These are phyloP conservation scores for Notodromas monacha DNA, from an alignment of 2,888 invertebrate species.

Conservation along the genomic window DNA sequence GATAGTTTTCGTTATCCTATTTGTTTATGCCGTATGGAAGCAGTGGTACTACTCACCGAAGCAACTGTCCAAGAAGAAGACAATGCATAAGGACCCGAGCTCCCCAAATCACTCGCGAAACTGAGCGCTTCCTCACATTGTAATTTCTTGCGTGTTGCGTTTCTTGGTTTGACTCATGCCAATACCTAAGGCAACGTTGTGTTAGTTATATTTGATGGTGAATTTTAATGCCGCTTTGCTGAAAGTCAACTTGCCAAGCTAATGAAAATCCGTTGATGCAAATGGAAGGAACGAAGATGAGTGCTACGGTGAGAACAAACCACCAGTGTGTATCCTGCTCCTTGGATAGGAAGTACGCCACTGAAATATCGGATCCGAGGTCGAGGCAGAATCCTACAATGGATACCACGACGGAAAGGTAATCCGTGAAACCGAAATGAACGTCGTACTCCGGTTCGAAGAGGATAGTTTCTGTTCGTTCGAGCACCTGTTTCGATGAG, in stretches of 20 bases:
- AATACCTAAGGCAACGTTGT: no score
- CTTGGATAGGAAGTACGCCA: slow-evolving; percentile 10
- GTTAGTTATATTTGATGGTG: no score
- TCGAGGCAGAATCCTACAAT: slow-evolving; percentile 11
- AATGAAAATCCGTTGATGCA: slow-evolving; percentile 11
- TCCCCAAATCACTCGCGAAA: slow-evolving; percentile 6
- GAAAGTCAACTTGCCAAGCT: no score
- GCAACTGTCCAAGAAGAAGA: slow-evolving; percentile 10
- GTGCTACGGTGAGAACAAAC: slow-evolving; percentile 10
- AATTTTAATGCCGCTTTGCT: no score
- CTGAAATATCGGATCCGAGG: slow-evolving; percentile 11
- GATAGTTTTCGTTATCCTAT: no score
- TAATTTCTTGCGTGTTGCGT: slow-evolving; percentile 10
- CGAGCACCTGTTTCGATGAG: no score
- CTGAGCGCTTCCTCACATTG: slow-evolving; percentile 9
- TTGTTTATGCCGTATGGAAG: background rate
- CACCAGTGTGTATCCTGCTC: slow-evolving; percentile 9
- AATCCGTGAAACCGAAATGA: background rate
- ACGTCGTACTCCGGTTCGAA: no score
- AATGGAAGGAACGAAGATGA: slow-evolving; percentile 10
- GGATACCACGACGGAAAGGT: slow-evolving; percentile 8
- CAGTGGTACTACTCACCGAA: slow-evolving; percentile 9
- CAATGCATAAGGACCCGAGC: slow-evolving; percentile 9
- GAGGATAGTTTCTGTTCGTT: no score
- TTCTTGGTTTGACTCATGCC: no score